Base-by-base conservation (phyloP, 2,797 vertebrate species). In the Arnoldichthys spilopterus region DNA sequence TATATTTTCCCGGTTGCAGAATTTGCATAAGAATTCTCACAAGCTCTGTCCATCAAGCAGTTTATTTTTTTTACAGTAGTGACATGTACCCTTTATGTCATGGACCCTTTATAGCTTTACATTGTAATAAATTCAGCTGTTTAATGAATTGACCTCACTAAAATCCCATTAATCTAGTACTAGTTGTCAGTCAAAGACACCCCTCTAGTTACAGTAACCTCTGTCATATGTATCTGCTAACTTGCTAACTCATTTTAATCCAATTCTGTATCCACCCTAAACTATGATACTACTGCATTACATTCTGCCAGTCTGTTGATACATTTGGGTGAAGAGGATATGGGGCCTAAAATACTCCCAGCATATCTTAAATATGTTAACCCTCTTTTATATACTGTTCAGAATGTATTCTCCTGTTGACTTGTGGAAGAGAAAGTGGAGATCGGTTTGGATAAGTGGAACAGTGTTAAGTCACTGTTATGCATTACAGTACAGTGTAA, bases 81-180 rank as follows among this genome's bases (percentile, higher is more conserved):
- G 20, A 81, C 16, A 77, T 88, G 92, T 92, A 94, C 93, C 92
- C 87, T 94, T 92, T 92, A 93, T 79, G 88, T 92, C 89, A 87
- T 88, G 87, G 86, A 72, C 62, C 86, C 71, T 85, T 83, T 77
- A 59, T 91, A 91, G 86, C 70, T 66, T 79, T 84, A 87, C 87
- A 84, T 83, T 90, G 82, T 93, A 90, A 64, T 92, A 89, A 79
- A 83, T 68, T 45, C 71, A 80, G 69, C 63, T 86, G 78, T 86
- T 77, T 76, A 84, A 72, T 84, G 74, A 80, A 88, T 89, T 92
- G 77, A 86, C 74, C 72, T 70, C 83, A 94, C 92, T 93, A 93
- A 94, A 92, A 85, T 81, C 83, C 82, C 74, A 53, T 79, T 89
- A 87, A 86, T 86, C 16, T 89, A 90, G 90, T 86, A 28, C 13